phyloP scores from a whole-genome alignment of 2,113 vertebrate species.

The Seriola rivoliana region DNA sequence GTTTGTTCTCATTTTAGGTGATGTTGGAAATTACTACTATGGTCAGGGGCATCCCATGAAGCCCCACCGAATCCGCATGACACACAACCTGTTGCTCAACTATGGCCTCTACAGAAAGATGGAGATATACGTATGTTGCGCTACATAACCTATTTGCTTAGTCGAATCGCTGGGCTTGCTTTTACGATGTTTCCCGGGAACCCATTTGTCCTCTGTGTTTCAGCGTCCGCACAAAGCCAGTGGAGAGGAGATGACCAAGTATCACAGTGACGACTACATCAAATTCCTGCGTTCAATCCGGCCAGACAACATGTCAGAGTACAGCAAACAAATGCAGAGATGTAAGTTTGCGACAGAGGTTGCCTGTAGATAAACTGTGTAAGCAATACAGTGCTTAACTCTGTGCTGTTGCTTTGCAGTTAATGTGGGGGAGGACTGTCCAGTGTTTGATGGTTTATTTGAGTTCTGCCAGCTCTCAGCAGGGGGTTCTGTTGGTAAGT shows the following conservation, averaged over 20 bases:
- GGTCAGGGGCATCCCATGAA: conserved; percentile 99
- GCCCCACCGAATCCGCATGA: conserved; percentile 98
- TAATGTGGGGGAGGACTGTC: conserved; percentile 98
- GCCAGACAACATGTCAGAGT: conserved; percentile 99
- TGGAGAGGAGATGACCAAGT: conserved; percentile 99
- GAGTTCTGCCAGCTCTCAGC: conserved; percentile 98
- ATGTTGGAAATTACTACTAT: conserved; percentile 99
- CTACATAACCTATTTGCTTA: background rate
- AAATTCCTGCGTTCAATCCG: conserved; percentile 97
- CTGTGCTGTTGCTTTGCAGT: conserved; percentile 82
- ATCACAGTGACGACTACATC: conserved; percentile 99
- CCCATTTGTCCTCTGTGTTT: conserved; percentile 36
- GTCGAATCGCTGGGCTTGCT: background rate
- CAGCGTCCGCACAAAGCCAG: conserved; percentile 99
- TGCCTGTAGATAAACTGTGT: too few species aligned
- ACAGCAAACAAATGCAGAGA: conserved; percentile 99
- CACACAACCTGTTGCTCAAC: conserved; percentile 97
- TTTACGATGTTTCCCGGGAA: background rate
- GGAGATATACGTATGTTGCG: conserved; percentile 95
- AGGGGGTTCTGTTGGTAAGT: conserved; percentile 96
- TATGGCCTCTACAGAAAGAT: conserved; percentile 99
- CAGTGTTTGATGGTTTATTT: conserved; percentile 98
- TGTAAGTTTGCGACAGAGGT: conserved; percentile 84
- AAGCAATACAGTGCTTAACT: background rate
- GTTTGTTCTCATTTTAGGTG: conserved; percentile 84